Evolutionary conservation across 2,888 invertebrate genomes (phyloP).

Genomic region (Meloe dianella): DNA sequence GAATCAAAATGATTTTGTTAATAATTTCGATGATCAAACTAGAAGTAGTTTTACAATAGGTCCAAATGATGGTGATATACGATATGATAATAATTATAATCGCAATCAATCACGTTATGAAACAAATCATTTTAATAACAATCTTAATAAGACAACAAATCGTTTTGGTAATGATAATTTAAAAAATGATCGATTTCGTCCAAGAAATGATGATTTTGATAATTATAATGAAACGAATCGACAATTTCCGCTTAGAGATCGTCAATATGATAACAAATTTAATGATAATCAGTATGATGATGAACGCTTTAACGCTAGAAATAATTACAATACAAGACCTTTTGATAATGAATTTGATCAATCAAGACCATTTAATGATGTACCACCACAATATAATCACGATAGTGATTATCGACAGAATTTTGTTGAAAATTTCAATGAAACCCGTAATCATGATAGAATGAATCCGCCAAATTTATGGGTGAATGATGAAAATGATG

Average conservation of each 20-base stretch:
- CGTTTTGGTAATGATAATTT: slow-evolving; percentile 25
- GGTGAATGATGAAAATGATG: slow-evolving; percentile 14
- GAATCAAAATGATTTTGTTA: slow-evolving; percentile 41
- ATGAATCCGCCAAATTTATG: slow-evolving; percentile 13
- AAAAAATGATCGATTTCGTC: slow-evolving; percentile 16
- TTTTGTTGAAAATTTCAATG: slow-evolving; percentile 11
- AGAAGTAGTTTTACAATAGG: slow-evolving; percentile 49
- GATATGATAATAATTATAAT: slow-evolving; percentile 16
- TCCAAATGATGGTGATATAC: slow-evolving; percentile 28
- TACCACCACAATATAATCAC: not conserved
- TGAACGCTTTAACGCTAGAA: not conserved
- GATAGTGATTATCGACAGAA: slow-evolving; percentile 6
- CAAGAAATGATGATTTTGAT: not conserved
- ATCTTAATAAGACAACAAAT: not conserved
- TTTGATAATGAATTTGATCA: not conserved
- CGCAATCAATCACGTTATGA: slow-evolving; percentile 13
- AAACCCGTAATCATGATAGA: slow-evolving; percentile 18
- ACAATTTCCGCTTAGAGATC: not conserved
- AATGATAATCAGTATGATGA: slow-evolving; percentile 1
- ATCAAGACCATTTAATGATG: not conserved
- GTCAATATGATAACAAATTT: not conserved
- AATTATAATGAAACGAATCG: not conserved
- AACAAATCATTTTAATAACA: slow-evolving; percentile 9
- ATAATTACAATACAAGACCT: not conserved
- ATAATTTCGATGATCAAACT: slow-evolving; percentile 54